A percentile compares a stretch with the other conserved stretches of the same genome.
These are phyloP conservation scores for Stictocephala bisonia DNA, from an alignment of 2,888 invertebrate genomes.

Conservation along the genomic window DNA sequence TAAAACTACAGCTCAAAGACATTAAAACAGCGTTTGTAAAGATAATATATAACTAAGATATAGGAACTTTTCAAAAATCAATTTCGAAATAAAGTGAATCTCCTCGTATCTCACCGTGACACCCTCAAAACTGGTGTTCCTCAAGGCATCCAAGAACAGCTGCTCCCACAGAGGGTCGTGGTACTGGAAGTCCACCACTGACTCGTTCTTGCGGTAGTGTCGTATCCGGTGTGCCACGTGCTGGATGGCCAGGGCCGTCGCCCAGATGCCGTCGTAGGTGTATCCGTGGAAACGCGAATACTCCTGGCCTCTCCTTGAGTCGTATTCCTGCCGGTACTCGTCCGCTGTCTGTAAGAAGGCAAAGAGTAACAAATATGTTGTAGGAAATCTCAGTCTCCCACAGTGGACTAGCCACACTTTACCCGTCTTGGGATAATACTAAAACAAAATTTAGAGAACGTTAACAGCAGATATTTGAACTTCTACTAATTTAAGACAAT, in stretches of 20 bases:
- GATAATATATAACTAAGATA: too few relatives aligned
- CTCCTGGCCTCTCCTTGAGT: conserved; percentile 80
- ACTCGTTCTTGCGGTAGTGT: conserved; percentile 77
- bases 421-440: too few relatives aligned
- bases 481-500: too few relatives aligned
- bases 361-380: too few relatives aligned
- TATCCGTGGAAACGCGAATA: conserved; percentile 97
- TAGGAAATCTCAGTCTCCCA: too few relatives aligned
- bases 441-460: too few relatives aligned
- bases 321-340: conserved; percentile 88
- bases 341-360: conserved; percentile 79
- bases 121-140: conserved; percentile 94
- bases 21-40: too few relatives aligned
- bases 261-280: conserved; percentile 99
- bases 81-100: not conserved
- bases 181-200: conserved; percentile 85
- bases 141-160: conserved; percentile 86
- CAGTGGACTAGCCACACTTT: too few relatives aligned
- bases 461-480: too few relatives aligned
- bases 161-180: conserved; percentile 88
- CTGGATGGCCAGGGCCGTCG: conserved; percentile 94
- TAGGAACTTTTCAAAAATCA: too few relatives aligned
- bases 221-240: conserved; percentile 83
- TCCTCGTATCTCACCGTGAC: conserved; percentile 73
- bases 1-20: too few relatives aligned